Percentiles rank a stretch among this genome's conserved stretches.
phyloP scores from a whole-genome alignment of 2,113 vertebrate species.

The Neodon shergylaensis region DNA sequence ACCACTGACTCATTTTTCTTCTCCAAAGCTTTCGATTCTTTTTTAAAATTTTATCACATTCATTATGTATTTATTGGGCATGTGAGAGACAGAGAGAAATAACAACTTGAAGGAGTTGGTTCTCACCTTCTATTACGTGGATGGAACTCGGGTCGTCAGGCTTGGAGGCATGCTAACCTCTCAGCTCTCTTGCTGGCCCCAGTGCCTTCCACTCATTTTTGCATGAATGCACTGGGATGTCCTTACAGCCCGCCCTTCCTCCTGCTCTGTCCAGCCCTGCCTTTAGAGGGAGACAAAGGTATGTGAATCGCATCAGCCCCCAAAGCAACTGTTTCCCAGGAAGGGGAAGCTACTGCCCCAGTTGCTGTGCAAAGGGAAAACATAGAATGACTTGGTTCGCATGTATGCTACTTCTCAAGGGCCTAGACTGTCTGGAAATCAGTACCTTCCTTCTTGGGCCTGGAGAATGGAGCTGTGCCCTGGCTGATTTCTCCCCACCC shows the following conservation, averaged over 20 bases:
- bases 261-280: neutral
- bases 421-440: neutral
- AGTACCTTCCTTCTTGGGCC: neutral
- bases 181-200: neutral
- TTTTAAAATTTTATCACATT: neutral
- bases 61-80: neutral
- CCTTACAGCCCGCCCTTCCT: neutral
- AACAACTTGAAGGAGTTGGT: neutral
- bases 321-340: neutral
- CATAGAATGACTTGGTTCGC: neutral
- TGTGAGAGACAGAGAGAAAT: neutral
- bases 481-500: neutral
- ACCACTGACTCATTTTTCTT: neutral
- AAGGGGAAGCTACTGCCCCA: too few relatives aligned
- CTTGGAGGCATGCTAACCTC: neutral
- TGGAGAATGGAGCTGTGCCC: neutral
- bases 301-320: neutral
- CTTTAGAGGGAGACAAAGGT: constrained; percentile 45
- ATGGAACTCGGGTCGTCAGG: neutral
- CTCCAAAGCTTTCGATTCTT: neutral
- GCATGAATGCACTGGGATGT: neutral
- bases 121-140: neutral
- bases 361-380: neutral
- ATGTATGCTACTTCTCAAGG: constrained; percentile 5
- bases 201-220: neutral